Conservation (phyloP, 2,888 invertebrate species). For the Phyllotreta cruciferae region DNA sequence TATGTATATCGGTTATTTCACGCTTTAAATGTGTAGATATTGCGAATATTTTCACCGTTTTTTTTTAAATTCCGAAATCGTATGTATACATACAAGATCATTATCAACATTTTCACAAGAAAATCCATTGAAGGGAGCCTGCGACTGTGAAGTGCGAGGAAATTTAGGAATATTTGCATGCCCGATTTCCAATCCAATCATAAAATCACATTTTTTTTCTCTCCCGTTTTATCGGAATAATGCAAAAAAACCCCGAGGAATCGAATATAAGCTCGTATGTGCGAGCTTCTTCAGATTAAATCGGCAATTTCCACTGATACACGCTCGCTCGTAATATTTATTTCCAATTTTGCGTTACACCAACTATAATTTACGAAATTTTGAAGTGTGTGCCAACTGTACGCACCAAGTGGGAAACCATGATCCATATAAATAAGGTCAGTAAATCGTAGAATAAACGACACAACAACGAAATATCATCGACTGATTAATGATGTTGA, state of each 20-base stretch:
- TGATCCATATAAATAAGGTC: conserved; percentile 11
- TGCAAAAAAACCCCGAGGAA: not conserved
- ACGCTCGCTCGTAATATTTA: no score
- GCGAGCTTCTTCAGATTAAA: not conserved
- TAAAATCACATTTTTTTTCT: conserved; percentile 11
- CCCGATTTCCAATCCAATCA: conserved; percentile 5
- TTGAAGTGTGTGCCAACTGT: conserved; percentile 2
- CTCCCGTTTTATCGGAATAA: not conserved
- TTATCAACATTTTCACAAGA: no score
- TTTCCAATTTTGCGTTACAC: no score
- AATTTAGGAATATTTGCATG: conserved; percentile 8
- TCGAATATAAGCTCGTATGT: not conserved
- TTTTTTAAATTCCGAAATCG: no score
- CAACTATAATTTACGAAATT: not conserved
- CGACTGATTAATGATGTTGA: not conserved
- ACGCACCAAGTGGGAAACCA: conserved; percentile 9
- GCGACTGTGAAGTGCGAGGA: not conserved
- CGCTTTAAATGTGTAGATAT: no score
- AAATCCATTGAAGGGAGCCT: no score
- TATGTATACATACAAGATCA: no score
- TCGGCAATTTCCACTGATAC: not conserved
- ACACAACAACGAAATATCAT: not conserved
- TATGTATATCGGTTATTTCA: no score
- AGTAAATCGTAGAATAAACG: not conserved
- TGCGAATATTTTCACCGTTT: no score